Conservation (phyloP, 2,888 invertebrate genomes). For the Stenchaetothrips biformis region DNA sequence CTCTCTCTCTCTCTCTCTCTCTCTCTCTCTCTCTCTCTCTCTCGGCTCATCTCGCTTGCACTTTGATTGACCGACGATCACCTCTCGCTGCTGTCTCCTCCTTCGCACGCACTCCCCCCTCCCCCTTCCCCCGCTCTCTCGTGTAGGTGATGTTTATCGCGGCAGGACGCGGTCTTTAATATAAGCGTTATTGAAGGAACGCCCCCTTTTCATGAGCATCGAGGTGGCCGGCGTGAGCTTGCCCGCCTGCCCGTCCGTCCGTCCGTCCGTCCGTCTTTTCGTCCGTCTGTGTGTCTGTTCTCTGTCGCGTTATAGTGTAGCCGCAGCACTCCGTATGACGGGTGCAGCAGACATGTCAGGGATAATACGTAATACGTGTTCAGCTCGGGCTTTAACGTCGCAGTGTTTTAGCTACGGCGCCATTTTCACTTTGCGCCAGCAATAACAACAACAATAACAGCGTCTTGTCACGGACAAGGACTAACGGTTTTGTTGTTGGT, state of each 20-base stretch:
- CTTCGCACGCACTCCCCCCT: neutral
- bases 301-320: no score
- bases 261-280: no score
- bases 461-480: no score
- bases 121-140: neutral
- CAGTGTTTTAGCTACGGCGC: no score
- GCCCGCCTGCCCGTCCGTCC: neutral
- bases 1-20: neutral
- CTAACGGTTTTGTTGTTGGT: no score
- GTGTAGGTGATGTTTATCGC: conserved; percentile 14
- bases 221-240: neutral
- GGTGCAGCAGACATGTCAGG: no score
- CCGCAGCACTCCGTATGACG: no score
- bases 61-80: conserved; percentile 15
- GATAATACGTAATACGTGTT: no score
- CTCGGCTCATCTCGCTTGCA: neutral
- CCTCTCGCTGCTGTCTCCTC: neutral
- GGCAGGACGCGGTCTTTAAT: conserved; percentile 7
- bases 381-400: no score
- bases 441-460: no score
- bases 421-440: no score
- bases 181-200: conserved; percentile 12
- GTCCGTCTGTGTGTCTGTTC: neutral
- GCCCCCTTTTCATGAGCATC: conserved; percentile 16
- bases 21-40: neutral